Conservation (phyloP, 2,113 vertebrate species). For the Esox niger region DNA sequence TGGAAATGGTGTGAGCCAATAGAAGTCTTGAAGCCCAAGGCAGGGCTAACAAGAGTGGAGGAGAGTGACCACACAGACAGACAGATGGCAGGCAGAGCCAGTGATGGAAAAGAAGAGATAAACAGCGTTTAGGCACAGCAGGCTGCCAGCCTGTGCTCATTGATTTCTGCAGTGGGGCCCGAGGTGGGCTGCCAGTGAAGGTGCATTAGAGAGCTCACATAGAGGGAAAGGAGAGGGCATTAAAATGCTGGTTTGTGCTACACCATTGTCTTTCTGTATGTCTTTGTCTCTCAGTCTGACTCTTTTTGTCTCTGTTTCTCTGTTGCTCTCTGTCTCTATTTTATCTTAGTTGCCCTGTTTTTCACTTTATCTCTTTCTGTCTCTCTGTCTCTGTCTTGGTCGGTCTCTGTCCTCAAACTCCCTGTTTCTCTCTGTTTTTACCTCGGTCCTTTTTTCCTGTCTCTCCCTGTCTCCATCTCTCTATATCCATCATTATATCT, state of each 20-base stretch:
- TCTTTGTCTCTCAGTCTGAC: background rate
- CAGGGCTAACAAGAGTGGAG: constrained; percentile 8
- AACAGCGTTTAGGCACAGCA: constrained; percentile 29
- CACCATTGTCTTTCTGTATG: background rate
- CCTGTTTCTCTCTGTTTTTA: no score
- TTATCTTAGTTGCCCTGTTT: background rate
- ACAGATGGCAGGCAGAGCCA: background rate
- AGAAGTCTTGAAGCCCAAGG: constrained; percentile 17
- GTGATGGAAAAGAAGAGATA: background rate
- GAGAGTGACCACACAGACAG: constrained; percentile 21
- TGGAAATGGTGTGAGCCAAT: constrained; percentile 9
- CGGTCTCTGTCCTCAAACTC: no score
- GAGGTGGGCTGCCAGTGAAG: constrained; percentile 37
- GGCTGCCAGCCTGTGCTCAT: constrained; percentile 29
- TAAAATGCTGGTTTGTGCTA: constrained; percentile 46
- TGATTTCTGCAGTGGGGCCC: constrained; percentile 32
- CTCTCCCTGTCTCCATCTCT: no score
- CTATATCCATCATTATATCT: no score
- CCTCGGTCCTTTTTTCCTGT: no score
- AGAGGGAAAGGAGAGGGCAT: background rate
- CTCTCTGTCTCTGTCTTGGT: no score
- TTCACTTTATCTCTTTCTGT: no score
- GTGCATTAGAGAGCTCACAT: constrained; percentile 41
- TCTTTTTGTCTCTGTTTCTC: constrained; percentile 3
- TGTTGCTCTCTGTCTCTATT: background rate